Evolutionary conservation across 2,797 vertebrate species (phyloP).

Genomic region (Brotula barbata): DNA sequence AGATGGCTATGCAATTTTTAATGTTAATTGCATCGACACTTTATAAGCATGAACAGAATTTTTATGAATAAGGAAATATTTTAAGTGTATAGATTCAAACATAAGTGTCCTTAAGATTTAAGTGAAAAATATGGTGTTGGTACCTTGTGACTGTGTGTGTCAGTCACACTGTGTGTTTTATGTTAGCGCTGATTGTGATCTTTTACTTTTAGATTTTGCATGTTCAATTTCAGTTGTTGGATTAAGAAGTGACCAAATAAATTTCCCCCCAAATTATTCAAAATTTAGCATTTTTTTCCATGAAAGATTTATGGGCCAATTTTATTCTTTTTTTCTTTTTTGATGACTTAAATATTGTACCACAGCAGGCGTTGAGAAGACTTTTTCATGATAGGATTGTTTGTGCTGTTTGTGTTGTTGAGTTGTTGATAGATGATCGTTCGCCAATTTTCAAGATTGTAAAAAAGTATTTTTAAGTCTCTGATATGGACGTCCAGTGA

Average conservation of each 20-base stretch:
- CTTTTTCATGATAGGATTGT: no score
- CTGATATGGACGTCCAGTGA: background rate
- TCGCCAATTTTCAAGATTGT: constrained; percentile 2
- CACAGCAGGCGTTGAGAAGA: background rate
- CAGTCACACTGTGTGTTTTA: constrained; percentile 38
- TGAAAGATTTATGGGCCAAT: constrained; percentile 15
- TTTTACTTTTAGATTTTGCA: background rate
- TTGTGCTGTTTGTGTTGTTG: no score
- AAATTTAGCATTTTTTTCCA: constrained; percentile 37
- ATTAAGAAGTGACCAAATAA: constrained; percentile 53
- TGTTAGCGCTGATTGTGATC: constrained; percentile 3
- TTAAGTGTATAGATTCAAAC: constrained; percentile 70
- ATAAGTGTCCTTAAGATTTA: constrained; percentile 59
- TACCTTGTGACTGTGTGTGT: constrained; percentile 13
- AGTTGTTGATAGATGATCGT: background rate
- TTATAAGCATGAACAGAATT: constrained; percentile 73
- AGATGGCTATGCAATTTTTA: constrained; percentile 77
- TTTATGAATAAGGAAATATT: constrained; percentile 75
- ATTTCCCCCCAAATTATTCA: constrained; percentile 17
- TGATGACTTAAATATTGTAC: background rate
- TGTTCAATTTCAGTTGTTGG: constrained; percentile 32
- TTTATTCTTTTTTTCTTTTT: constrained; percentile 14
- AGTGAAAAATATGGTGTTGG: constrained; percentile 39
- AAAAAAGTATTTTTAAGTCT: background rate
- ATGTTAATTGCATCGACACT: constrained; percentile 80